phyloP scores from a whole-genome alignment of 2,888 invertebrate genomes.

The Aphodius sticticus region DNA sequence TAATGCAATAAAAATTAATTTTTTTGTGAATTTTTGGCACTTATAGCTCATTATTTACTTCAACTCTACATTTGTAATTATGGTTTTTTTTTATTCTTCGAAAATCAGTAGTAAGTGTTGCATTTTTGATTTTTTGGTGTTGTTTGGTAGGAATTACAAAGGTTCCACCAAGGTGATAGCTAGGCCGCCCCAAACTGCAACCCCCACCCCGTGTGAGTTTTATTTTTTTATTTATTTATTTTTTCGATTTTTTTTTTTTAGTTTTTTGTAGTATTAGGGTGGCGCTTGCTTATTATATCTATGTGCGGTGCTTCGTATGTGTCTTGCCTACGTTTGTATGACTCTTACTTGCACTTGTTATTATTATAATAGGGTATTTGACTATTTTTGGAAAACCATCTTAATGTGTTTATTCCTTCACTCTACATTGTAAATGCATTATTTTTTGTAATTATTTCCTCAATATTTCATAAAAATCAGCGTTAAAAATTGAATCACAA shows the following conservation, averaged over 20 bases:
- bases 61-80: too few species aligned
- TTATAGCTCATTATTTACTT: too few species aligned
- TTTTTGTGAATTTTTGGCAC: too few species aligned
- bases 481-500: too few species aligned
- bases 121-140: conserved; percentile 32
- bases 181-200: conserved; percentile 60
- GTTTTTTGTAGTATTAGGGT: not conserved
- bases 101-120: conserved; percentile 23
- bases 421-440: too few species aligned
- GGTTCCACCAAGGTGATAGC: conserved; percentile 63
- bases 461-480: too few species aligned
- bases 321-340: conserved; percentile 5
- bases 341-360: not conserved
- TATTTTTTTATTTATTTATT: conserved; percentile 49
- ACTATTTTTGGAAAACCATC: too few species aligned
- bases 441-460: too few species aligned
- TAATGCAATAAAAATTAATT: too few species aligned
- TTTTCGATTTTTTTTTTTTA: conserved; percentile 16
- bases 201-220: conserved; percentile 61
- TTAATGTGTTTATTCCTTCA: too few species aligned
- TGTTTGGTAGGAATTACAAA: conserved; percentile 67
- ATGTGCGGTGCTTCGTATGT: not conserved
- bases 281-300: conserved; percentile 32
- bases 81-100: conserved; percentile 15
- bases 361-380: too few species aligned